These are phyloP conservation scores for Eleginops maclovinus DNA, from an alignment of 2,113 vertebrate species.

Conservation along the genomic window DNA sequence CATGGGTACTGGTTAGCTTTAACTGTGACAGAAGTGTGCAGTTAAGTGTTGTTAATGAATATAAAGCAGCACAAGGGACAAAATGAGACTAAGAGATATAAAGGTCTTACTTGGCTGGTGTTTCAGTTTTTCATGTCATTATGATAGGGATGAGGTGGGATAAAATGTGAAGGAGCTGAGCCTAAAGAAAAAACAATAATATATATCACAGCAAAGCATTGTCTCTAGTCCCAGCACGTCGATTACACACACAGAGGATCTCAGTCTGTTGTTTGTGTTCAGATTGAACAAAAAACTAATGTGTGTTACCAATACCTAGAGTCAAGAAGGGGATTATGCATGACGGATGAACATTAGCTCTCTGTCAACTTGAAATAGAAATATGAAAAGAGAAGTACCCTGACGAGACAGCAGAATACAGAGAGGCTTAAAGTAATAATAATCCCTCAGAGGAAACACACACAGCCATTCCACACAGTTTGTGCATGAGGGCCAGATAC, in stretches of 20 bases:
- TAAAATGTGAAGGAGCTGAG: background rate
- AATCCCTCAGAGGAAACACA: background rate
- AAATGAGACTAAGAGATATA: background rate
- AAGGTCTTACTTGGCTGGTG: background rate
- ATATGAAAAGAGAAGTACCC: background rate
- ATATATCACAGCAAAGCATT: background rate
- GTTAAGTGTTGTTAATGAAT: background rate
- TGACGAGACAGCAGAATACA: too few relatives aligned
- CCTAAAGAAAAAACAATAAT: background rate
- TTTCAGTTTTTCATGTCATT: constrained; percentile 7
- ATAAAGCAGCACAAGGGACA: background rate
- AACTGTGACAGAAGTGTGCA: constrained; percentile 14
- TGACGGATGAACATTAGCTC: background rate
- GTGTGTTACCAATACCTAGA: background rate
- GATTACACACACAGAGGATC: background rate
- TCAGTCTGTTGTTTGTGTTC: background rate
- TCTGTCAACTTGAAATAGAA: background rate
- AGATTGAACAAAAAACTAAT: background rate
- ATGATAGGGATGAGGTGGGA: background rate
- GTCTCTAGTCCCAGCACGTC: background rate
- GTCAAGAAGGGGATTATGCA: background rate
- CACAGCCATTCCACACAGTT: background rate
- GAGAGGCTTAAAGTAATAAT: too few relatives aligned
- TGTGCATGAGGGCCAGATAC: background rate
- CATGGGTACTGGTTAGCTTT: constrained; percentile 19